Evolutionary conservation across 2,888 invertebrate genomes (phyloP), one percentile per base, ranked within the genome.

Genomic region (Mystacides longicornis): DNA sequence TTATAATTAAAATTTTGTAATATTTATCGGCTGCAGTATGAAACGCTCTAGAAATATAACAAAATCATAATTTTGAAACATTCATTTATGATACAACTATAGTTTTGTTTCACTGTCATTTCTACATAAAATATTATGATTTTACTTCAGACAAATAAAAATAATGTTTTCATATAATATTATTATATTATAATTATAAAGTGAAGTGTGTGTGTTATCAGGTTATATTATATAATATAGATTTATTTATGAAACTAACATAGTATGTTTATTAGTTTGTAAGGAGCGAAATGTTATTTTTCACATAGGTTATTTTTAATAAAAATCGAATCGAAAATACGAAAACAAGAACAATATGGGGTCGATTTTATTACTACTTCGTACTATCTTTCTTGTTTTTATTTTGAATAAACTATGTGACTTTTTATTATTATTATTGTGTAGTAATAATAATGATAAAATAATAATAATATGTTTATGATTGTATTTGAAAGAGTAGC

Each of bases 401-500:
- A 3, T 37, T 14, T 37, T 37, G 16, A 37, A 37, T 37, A 16
- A 7, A 37, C 37, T 37, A 14, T 16, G 16, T n/a, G n/a, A 51
- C 37, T 37, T 37, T 16, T 37, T 37, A 3, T 7, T 7, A 37
- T 37, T 4, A 7, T 7, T 37, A n/a, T n/a, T n/a, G n/a, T n/a
- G n/a, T n/a, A n/a, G n/a, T n/a, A n/a, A n/a, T n/a, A n/a, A n/a
- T n/a, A 37, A 7, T 60, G 55, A 56, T 60, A 60, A 55, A 51
- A 49, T 53, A 43, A 49, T 60, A 57, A 53, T 59, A 55, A 46
- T 49, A 52, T 51, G 42, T 21, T 54, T 37, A 57, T 20, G 55
- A 57, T 55, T 57, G 57, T 58, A 60, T 58, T 55, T 50, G 51
- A 58, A 53, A 60, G 49, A 58, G 57, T 58, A 72, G 74, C 73